Evolutionary conservation across 2,888 invertebrate species (phyloP), one percentile per base, ranked within the genome.

Genomic region (Diaprepes abbreviatus): DNA sequence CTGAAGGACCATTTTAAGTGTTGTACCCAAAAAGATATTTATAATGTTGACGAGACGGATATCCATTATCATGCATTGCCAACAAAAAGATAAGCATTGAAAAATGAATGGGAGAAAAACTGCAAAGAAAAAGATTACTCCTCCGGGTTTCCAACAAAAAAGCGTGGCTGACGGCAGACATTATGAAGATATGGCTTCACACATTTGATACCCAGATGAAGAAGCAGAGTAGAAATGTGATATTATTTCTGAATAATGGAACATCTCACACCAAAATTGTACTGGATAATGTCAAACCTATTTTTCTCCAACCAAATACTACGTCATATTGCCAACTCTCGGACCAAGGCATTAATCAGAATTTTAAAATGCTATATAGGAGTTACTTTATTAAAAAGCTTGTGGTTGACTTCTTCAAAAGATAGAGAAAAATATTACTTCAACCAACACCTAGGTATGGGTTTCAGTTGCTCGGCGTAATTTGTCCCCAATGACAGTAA

Each of bases 141-240:
- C 24, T 3, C 3, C 5, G 24, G 24, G 24, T 5, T 5, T 24
- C 3, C 24, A 24, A 24, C 24, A 24, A 24, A 24, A 24, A 24
- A 24, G 24, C 5, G 24, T 24, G 36, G 36, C 2, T 36, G 24
- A 24, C 5, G 5, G 24, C 24, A 52, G 33, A 52, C 28, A 24
- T 52, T 4, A 52, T 52, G 52, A 24, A 3, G 21, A 28, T 4
- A n/a, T 38, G 36, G 19, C 38, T 48, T 3, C 16, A 48, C 12
- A 19, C 52, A 38, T 57, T 57, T 57, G 14, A 57, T 38, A n/a
- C 38, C n/a, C 52, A 38, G 38, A 57, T 57, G 57, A 57, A 57
- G 38, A 38, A 38, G 38, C 57, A 57, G 17, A 38, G 12, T 19
- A 57, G 57, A 38, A 57, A 40, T 3, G 57, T 57, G 19, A 2